Conservation (phyloP, 30 jellyfish, hydroid and myxozoan genomes). For the Turritopsis rubra region DNA sequence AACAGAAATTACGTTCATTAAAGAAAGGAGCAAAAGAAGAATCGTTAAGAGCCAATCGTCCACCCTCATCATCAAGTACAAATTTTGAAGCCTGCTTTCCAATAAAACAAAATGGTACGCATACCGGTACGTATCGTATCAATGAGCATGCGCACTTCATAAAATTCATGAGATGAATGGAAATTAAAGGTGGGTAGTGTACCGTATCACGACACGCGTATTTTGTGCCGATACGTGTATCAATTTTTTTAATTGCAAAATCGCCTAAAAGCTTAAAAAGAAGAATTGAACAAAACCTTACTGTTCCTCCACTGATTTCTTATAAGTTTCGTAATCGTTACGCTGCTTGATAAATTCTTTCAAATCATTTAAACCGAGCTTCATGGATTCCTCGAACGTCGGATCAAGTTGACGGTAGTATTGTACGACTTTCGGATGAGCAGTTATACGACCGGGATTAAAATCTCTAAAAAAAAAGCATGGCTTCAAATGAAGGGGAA, state of each 20-base stretch:
- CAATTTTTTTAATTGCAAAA: too few relatives aligned
- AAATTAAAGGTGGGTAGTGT: too few relatives aligned
- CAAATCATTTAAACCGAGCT: constrained; percentile 25
- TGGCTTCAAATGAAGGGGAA: too few relatives aligned
- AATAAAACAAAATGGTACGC: too few relatives aligned
- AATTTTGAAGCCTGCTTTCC: too few relatives aligned
- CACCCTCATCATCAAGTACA: too few relatives aligned
- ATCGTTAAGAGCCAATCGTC: not conserved
- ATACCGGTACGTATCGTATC: too few relatives aligned
- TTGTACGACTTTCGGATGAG: constrained; percentile 52
- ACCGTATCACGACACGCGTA: too few relatives aligned
- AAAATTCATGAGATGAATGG: too few relatives aligned
- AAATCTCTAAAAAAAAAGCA: constrained; percentile 22
- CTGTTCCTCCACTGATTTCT: not conserved
- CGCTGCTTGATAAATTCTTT: constrained; percentile 8
- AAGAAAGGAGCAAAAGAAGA: not conserved
- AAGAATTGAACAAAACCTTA: not conserved
- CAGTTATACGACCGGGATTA: constrained; percentile 42
- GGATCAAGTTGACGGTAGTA: constrained; percentile 37
- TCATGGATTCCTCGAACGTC: not conserved
- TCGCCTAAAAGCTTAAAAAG: too few relatives aligned
- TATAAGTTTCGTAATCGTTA: not conserved
- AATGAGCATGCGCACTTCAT: too few relatives aligned
- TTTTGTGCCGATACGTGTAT: too few relatives aligned
- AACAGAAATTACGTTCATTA: not conserved